phyloP scores from a whole-genome alignment of 2,888 invertebrate species.

The Temnothorax unifasciatus region DNA sequence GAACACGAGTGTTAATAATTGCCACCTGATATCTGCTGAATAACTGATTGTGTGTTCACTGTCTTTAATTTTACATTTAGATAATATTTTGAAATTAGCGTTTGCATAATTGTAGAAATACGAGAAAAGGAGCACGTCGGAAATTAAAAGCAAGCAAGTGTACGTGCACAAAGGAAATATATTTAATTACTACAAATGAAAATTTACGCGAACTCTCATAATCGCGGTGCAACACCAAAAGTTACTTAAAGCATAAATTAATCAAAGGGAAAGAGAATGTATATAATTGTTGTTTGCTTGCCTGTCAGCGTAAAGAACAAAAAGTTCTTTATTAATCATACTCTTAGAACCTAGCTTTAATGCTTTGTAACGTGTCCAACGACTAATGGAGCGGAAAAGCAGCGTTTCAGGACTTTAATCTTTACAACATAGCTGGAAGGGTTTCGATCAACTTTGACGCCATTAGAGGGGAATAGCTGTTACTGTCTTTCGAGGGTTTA shows the following conservation, averaged over 20 bases:
- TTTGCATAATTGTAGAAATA: background rate
- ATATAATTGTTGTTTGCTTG: conserved; percentile 22
- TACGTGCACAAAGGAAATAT: background rate
- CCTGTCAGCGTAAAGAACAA: background rate
- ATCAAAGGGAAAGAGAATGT: background rate
- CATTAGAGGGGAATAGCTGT: conserved; percentile 33
- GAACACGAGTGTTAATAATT: background rate
- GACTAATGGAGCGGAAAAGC: conserved; percentile 27
- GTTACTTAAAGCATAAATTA: conserved; percentile 20
- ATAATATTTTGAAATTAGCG: background rate
- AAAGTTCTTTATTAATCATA: conserved; percentile 24
- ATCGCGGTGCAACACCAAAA: background rate
- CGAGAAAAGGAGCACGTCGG: background rate
- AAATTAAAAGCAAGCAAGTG: conserved; percentile 22
- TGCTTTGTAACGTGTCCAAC: conserved; percentile 9
- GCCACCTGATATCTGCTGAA: background rate
- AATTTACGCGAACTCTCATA: conserved; percentile 2
- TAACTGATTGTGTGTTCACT: background rate
- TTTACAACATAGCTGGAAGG: conserved; percentile 2
- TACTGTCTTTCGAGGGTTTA: conserved; percentile 32
- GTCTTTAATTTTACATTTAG: background rate
- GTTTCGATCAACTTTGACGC: conserved; percentile 36
- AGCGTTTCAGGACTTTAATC: conserved; percentile 33
- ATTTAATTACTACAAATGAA: background rate
- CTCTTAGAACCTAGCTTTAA: conserved; percentile 12